Evolutionary conservation across 2,888 invertebrate genomes (phyloP), one percentile per base, ranked within the genome.

Genomic region (Idaea straminata): DNA sequence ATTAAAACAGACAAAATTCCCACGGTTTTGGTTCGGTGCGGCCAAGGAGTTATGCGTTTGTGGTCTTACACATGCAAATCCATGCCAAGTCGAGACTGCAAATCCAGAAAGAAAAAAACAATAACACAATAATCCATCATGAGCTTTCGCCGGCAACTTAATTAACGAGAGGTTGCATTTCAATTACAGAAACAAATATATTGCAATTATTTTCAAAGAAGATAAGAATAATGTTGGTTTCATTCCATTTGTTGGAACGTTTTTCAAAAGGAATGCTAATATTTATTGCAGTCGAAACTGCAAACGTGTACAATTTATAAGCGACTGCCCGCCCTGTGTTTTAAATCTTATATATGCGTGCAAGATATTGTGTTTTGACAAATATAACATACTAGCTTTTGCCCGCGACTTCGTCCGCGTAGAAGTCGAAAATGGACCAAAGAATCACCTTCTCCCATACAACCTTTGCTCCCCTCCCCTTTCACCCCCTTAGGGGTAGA

Each of bases 141-240:
- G 74, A 66, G 81, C 84, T 86, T 86, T 87, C 82, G 81, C 83
- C 81, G 77, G 82, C 83, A 85, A 85, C 86, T 89, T 87, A 86
- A 90, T 91, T 89, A 91, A 85, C 84, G 79, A 77, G 74, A 71
- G 79, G 78, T 79, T 80, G 78, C 79, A 74, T 76, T 89, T 88
- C 88, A 91, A 91, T 91, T 90, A 89, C 82, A 88, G 82, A 87
- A 89, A 89, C 87, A 88, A 88, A 89, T 82, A 85, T 69, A 81
- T 80, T 78, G 76, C 73, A 78, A 81, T 83, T 77, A 81, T 82
- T 82, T 47, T 47, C 47, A 47, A 47, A 47, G 47, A 47, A 47
- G 47, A 47, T 47, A 47, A 47, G 47, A 47, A 13, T 47, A 47
- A 47, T 47, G 47, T 47, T 13, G 47, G 7, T 47, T 47, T 47